Base-by-base conservation (phyloP, 2,888 invertebrate genomes). In the Ceramica pisi region DNA sequence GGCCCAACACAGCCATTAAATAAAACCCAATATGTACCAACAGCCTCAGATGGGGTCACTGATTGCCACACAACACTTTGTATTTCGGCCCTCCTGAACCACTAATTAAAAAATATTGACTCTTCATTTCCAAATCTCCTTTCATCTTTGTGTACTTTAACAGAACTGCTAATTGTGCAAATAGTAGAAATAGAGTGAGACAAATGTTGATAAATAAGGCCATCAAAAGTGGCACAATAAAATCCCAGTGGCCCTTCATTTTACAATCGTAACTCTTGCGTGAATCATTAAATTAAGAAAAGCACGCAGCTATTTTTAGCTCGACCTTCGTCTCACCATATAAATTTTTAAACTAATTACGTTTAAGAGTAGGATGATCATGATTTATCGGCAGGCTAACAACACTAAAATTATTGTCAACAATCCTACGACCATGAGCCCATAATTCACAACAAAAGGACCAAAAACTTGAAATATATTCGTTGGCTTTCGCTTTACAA, bases 1-100 rank as follows among this genome's bases (percentile, higher is more conserved):
- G n/a, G 48, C 67, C 78, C 68, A 82, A 78, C 65, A 62, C 73
- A 84, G 86, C 80, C 86, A 85, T 86, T 88, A 88, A 87, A 90
- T 87, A 89, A 89, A 89, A 84, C 82, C 84, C 87, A 89, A 90
- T 91, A 90, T 86, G 85, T 82, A 88, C 85, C 82, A 85, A 83
- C 88, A 87, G 71, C 75, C 81, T 46, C 89, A 95, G 95, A 95
- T 95, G 90, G 91, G 94, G 94, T 93, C 94, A 92, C 80, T 80
- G 94, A 95, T 94, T 92, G 87, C 82, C 87, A 88, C 82, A 86
- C 87, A 87, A 89, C 87, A 89, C 89, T 88, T 88, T 86, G 86
- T 87, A 87, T 86, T 86, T 83, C 80, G 83, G 79, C 81, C 80
- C 83, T 83, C 63, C 67, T 66, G 80, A 72, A 82, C 82, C 87